Conservation (phyloP, 2,113 vertebrate species). For the Plectropomus leopardus region DNA sequence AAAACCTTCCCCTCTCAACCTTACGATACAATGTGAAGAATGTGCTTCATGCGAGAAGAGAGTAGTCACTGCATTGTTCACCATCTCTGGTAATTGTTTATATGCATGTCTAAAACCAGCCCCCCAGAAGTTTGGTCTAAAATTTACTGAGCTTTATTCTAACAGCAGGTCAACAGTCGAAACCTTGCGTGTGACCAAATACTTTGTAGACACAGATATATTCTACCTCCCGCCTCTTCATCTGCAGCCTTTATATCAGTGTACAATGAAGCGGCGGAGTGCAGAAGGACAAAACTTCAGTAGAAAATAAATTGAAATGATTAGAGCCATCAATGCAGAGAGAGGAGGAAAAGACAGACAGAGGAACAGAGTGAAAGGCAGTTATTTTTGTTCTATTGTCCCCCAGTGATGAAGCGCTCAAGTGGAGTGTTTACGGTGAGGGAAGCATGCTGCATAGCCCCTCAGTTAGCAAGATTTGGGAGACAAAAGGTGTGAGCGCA, state of each 20-base stretch:
- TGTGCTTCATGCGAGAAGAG: neutral
- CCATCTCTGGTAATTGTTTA: neutral
- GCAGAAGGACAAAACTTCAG: conserved; percentile 25
- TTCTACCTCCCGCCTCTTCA: conserved; percentile 30
- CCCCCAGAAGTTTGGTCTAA: neutral
- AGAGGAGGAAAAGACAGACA: conserved; percentile 22
- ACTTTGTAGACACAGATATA: conserved; percentile 9
- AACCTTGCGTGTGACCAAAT: conserved; percentile 23
- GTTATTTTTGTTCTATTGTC: conserved; percentile 61
- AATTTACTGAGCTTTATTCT: neutral
- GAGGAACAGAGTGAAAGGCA: conserved; percentile 38
- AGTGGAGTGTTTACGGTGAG: conserved; percentile 66
- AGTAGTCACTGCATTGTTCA: neutral
- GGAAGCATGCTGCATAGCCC: conserved; percentile 60
- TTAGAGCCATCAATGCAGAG: conserved; percentile 31
- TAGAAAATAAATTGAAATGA: conserved; percentile 61
- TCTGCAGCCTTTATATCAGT: conserved; percentile 42
- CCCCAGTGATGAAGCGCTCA: conserved; percentile 43
- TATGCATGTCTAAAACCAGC: conserved; percentile 5
- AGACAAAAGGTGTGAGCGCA: conserved; percentile 71
- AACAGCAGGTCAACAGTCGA: conserved; percentile 27
- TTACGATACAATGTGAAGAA: neutral
- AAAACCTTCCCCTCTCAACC: neutral
- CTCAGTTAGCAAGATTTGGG: conserved; percentile 61
- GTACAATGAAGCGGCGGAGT: conserved; percentile 25